phyloP scores from a whole-genome alignment of 2,797 vertebrate species.

The Tapirus indicus region DNA sequence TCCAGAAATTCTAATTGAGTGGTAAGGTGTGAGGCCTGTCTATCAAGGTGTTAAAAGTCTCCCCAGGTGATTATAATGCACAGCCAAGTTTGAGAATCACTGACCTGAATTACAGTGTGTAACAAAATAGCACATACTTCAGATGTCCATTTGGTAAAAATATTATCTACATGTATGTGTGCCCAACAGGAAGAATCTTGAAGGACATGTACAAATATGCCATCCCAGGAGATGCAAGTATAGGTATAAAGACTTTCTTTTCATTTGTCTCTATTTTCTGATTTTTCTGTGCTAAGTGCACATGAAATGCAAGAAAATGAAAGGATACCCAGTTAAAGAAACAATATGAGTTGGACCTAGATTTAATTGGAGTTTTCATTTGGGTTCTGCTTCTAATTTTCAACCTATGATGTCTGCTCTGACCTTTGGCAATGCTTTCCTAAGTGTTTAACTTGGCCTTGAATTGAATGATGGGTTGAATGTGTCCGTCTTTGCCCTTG shows the following conservation, averaged over 20 bases:
- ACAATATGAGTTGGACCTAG: neutral
- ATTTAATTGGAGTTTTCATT: neutral
- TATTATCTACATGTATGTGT: neutral
- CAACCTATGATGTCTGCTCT: neutral
- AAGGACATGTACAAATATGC: neutral
- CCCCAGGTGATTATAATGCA: neutral
- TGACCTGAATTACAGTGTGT: neutral
- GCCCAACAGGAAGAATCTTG: neutral
- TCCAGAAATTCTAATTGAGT: neutral
- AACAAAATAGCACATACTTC: neutral
- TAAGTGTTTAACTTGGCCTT: neutral
- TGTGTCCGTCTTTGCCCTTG: neutral
- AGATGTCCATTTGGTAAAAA: neutral
- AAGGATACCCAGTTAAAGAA: slow-evolving; percentile 17
- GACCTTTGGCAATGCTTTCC: neutral
- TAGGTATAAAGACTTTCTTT: neutral
- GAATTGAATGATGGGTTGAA: neutral
- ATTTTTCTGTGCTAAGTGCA: neutral
- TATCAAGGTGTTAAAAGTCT: neutral
- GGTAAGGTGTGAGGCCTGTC: neutral
- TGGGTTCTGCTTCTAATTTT: neutral
- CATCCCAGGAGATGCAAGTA: neutral
- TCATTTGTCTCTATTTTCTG: neutral
- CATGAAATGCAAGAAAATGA: slow-evolving; percentile 9
- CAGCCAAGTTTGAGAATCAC: neutral